These are phyloP conservation scores for Bufotes viridis DNA, from an alignment of 2,797 vertebrate genomes.

Conservation along the genomic window DNA sequence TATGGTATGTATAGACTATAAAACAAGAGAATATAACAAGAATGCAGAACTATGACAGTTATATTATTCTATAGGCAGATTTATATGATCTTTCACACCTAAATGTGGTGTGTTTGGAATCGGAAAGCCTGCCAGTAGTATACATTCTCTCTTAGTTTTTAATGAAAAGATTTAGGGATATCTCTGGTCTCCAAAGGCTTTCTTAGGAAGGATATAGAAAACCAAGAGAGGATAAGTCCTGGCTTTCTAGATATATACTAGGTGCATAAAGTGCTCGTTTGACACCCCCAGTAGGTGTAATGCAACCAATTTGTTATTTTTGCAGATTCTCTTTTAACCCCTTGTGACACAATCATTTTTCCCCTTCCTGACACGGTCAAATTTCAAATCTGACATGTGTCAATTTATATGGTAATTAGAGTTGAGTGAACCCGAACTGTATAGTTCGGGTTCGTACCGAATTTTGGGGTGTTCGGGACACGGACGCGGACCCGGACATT, in stretches of 20 bases:
- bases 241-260: background rate
- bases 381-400: too few relatives aligned
- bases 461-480: too few relatives aligned
- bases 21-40: background rate
- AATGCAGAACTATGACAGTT: background rate
- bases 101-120: background rate
- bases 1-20: background rate
- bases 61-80: background rate
- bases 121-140: background rate
- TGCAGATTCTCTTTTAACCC: background rate
- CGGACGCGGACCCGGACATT: too few relatives aligned
- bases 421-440: too few relatives aligned
- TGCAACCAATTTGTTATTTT: constrained; percentile 1
- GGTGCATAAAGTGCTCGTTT: background rate
- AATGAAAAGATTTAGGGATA: background rate
- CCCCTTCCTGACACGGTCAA: too few relatives aligned
- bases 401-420: too few relatives aligned
- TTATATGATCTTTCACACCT: background rate
- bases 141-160: background rate
- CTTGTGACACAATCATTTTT: too few relatives aligned
- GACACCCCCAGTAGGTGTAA: background rate
- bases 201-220: background rate
- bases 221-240: background rate
- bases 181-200: background rate
- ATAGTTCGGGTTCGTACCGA: too few relatives aligned